Conservation (phyloP, 2,113 vertebrate species). For the Triplophysa dalaica region DNA sequence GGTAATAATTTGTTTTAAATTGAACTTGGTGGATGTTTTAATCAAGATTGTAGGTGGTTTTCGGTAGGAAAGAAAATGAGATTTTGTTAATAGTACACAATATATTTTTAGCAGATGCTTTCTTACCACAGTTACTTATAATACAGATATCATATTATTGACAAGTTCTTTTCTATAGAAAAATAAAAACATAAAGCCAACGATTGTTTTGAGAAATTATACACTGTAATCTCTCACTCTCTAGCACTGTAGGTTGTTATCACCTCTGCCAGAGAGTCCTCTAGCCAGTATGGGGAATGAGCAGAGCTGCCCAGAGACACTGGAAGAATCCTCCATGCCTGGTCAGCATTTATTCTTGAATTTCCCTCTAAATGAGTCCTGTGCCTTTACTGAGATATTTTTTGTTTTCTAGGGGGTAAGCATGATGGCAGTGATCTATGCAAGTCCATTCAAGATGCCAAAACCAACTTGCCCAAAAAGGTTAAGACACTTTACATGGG, state of each 20-base stretch:
- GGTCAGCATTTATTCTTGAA: constrained; percentile 48
- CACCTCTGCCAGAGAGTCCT: constrained; percentile 59
- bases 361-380: background rate
- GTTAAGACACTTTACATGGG: constrained; percentile 44
- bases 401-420: constrained; percentile 38
- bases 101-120: too few relatives aligned
- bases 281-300: constrained; percentile 51
- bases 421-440: constrained; percentile 33
- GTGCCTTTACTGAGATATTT: background rate
- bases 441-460: constrained; percentile 54
- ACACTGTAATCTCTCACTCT: background rate
- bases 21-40: too few relatives aligned
- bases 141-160: too few relatives aligned
- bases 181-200: too few relatives aligned
- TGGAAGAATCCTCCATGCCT: constrained; percentile 5
- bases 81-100: too few relatives aligned
- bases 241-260: constrained; percentile 45
- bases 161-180: too few relatives aligned
- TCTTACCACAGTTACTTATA: too few relatives aligned
- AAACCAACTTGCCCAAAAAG: constrained; percentile 61
- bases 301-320: constrained; percentile 45
- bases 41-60: background rate
- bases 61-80: too few relatives aligned
- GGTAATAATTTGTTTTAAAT: constrained; percentile 18
- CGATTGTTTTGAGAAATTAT: too few relatives aligned